Conservation (phyloP, 2,113 vertebrate genomes). For the Phalacrocorax aristotelis region DNA sequence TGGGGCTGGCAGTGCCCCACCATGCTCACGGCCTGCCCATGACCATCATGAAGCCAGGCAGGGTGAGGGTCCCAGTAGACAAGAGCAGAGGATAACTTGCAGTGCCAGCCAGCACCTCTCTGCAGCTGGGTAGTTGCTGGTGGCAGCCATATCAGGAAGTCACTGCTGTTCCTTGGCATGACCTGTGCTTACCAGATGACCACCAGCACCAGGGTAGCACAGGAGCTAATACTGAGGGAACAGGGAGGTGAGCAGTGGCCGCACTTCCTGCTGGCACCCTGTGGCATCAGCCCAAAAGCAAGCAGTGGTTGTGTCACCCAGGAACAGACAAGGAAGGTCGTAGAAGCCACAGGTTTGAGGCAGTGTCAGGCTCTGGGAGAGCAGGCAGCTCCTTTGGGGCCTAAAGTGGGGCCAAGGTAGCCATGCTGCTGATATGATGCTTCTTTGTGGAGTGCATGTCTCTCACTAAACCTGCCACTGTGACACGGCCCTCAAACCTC, state of each 20-base stretch:
- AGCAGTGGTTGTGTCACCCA: background rate
- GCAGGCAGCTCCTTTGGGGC: background rate
- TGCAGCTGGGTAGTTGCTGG: background rate
- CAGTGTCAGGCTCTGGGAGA: background rate
- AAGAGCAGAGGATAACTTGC: background rate
- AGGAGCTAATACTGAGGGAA: background rate
- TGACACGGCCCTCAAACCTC: background rate
- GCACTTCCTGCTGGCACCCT: background rate
- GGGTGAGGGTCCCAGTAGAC: fast-evolving
- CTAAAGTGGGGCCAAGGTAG: too few relatives aligned
- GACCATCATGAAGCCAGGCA: background rate
- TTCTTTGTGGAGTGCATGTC: fast-evolving
- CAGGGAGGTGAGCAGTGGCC: background rate
- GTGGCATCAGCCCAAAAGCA: background rate
- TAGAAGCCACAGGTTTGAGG: background rate
- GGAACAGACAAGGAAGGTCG: background rate
- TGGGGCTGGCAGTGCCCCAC: background rate
- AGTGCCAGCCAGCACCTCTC: background rate
- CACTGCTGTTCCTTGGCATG: background rate
- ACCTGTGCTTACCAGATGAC: background rate
- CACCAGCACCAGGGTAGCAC: background rate
- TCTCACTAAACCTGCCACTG: background rate
- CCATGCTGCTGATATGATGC: fast-evolving
- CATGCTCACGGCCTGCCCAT: fast-evolving
- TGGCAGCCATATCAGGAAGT: background rate